Evolutionary conservation across 2,113 vertebrate species (phyloP).

Genomic region (Martes martes): DNA sequence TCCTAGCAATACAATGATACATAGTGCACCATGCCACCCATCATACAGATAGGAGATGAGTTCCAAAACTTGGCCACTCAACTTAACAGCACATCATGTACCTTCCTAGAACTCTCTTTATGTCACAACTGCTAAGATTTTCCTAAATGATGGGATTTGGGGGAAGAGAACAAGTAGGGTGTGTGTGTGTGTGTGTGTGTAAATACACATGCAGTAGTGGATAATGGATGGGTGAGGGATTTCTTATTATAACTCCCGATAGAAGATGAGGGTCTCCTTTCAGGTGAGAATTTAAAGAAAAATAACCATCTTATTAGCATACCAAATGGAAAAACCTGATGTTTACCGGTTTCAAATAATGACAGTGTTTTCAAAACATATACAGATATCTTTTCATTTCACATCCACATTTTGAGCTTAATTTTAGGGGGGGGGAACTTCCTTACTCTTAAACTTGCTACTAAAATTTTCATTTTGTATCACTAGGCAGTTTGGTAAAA

Average conservation of each 20-base stretch:
- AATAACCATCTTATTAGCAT: background rate
- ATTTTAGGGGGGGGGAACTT: background rate
- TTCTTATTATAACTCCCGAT: background rate
- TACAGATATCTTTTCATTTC: background rate
- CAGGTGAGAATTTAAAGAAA: background rate
- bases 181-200: background rate
- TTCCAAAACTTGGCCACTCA: background rate
- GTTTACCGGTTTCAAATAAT: conserved; percentile 2
- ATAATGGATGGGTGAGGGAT: background rate
- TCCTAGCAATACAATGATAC: background rate
- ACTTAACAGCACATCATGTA: background rate
- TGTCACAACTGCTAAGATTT: background rate
- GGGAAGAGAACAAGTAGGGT: background rate
- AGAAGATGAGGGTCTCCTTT: background rate
- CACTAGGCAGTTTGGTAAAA: background rate
- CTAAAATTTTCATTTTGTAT: background rate
- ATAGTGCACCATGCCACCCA: background rate
- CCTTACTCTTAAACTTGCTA: conserved; percentile 28
- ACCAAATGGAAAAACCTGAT: background rate
- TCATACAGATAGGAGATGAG: background rate
- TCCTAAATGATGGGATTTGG: background rate
- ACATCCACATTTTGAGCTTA: background rate
- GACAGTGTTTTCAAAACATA: background rate
- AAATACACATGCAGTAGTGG: background rate
- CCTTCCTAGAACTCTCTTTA: background rate